Base-by-base conservation (phyloP, 2,888 invertebrate genomes). In the Chironomus riparius region DNA sequence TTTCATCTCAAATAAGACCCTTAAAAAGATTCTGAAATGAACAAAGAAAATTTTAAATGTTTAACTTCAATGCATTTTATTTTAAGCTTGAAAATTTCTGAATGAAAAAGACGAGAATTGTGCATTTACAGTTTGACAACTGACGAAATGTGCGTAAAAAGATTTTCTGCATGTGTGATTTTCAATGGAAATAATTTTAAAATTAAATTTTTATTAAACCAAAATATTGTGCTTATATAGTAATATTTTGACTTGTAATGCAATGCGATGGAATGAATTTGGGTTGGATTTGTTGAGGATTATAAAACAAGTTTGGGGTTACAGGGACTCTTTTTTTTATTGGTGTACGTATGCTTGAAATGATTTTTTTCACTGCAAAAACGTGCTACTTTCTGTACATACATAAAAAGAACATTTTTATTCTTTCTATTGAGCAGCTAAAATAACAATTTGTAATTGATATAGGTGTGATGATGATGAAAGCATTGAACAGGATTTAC, bases 391-490 rank as follows among this genome's bases (percentile, higher is more conserved):
- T 56, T 18, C 18, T 56, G 18, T 15, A 56, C 15, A 15, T 47
- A 68, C 24, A 15, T 28, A 28, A 68, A 38, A 68, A 68, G 15
- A 28, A 13, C 15, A 56, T 18, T 56, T 15, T 18, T 56, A 38
- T 38, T 56, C 15, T 18, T 38, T 50, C 50, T 56, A 56, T 56
- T 56, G 56, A 62, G 28, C 72, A 72, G 72, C 72, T 72, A 72
- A 62, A 72, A 72, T 72, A 72, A 72, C 72, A 72, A 38, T 62
- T 72, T 72, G 72, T 61, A 72, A 72, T 72, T 72, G 72, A 72
- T 72, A 72, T 28, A 70, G 22, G 12, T 13, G 18, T 22, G 50
- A 56, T 71, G 71, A 24, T 21, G 18, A 18, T 18, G 18, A 18
- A 18, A 65, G 24, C 68, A 28, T 38, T 68, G 47, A 28, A 68